Evolutionary conservation across 1,140 invertebrate genomes (phyloP), one percentile per base, ranked within the genome.

Genomic region (Aplysia californica): DNA sequence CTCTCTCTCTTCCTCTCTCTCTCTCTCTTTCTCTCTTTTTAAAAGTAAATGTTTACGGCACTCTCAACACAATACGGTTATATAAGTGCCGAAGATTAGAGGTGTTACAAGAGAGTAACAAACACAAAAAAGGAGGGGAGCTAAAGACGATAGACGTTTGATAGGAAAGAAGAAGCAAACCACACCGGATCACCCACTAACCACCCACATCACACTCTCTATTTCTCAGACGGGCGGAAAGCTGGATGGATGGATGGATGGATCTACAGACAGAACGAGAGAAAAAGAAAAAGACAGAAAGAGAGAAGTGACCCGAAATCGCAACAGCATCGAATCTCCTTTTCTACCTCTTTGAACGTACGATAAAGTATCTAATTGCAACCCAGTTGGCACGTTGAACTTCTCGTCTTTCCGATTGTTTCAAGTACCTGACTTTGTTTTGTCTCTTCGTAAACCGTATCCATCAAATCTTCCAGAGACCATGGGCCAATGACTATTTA

Each of bases 1-100:
- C 58, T 26, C 58, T 61, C 58, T 61, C 58, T 61, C 58, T 61
- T 26, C 29, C 58, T 61, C 58, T 61, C 58, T 61, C 58, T 61
- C 58, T 61, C 58, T 61, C 58, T 61, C 58, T 61, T 26, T 61
- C 58, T 61, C 58, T 61, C 58, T 61, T 26, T 61, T 26, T 23
- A n/a, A n/a, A n/a, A n/a, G n/a, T n/a, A n/a, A 10, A 10, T 26
- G 10, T 10, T 18, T 6, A 15, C 44, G n/a, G 44, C 44, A 15
- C n/a, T 50, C 44, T 50, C 44, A 50, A 10, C 44, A n/a, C n/a
- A n/a, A n/a, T n/a, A n/a, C n/a, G n/a, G n/a, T n/a, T n/a, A n/a
- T n/a, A n/a, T n/a, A n/a, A n/a, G n/a, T n/a, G n/a, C n/a, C n/a
- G n/a, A n/a, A n/a, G n/a, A n/a, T n/a, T n/a, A n/a, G n/a, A n/a